A percentile compares a stretch with the other conserved stretches of the same genome.
These are phyloP conservation scores for Lithosia quadra DNA, from an alignment of 2,888 invertebrate genomes.

Conservation along the genomic window DNA sequence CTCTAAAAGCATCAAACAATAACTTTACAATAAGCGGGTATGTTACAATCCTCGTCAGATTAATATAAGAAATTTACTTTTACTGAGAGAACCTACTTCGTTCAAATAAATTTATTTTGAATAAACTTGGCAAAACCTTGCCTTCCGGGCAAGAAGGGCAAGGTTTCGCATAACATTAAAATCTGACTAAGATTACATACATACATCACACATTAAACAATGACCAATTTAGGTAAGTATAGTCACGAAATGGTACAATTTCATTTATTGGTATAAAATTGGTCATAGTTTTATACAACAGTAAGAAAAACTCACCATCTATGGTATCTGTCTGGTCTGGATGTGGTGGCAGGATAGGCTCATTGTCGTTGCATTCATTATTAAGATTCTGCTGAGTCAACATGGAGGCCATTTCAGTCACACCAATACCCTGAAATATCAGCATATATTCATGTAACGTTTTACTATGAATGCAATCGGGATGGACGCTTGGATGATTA, in stretches of 20 bases:
- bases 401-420: constrained; percentile 89
- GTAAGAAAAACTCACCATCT: constrained; percentile 88
- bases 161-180: constrained; percentile 16
- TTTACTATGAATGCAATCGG: neutral
- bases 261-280: constrained; percentile 14
- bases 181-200: constrained; percentile 47
- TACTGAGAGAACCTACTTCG: too few relatives aligned
- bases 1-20: constrained; percentile 39
- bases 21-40: constrained; percentile 19
- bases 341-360: constrained; percentile 87
- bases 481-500: neutral
- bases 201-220: constrained; percentile 29
- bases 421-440: constrained; percentile 86
- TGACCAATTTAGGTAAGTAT: constrained; percentile 14
- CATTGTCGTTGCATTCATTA: constrained; percentile 88
- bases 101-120: neutral
- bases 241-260: neutral
- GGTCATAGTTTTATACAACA: constrained; percentile 20
- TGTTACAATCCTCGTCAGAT: constrained; percentile 32
- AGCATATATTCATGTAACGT: constrained; percentile 15
- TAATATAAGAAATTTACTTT: neutral
- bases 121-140: neutral
- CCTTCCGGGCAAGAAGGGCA: neutral
- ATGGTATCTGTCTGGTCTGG: constrained; percentile 91
- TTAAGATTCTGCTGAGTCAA: constrained; percentile 88